These are phyloP conservation scores for Psilanteris sp. DNA, from an alignment of 1,140 invertebrate genomes.

Conservation along the genomic window DNA sequence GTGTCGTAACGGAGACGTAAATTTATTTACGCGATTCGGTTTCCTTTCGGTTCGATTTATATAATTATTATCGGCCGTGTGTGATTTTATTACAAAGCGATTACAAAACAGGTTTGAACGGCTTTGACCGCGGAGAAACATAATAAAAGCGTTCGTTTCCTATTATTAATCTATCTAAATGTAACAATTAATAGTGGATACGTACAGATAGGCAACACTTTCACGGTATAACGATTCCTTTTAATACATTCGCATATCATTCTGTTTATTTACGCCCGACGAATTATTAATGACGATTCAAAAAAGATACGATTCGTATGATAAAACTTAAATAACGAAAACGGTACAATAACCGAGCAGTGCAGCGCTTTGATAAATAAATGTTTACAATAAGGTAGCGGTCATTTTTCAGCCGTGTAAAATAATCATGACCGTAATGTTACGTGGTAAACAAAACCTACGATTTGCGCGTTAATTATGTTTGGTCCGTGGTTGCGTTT, in stretches of 20 bases:
- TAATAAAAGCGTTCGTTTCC: slow-evolving; percentile 3
- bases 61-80: slow-evolving; percentile 5
- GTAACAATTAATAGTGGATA: slow-evolving; percentile 31
- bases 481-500: too few species aligned
- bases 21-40: too few species aligned
- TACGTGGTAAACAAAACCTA: too few species aligned
- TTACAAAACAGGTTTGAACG: slow-evolving; percentile 23
- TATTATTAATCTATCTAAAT: slow-evolving; percentile 23
- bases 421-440: too few species aligned
- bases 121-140: slow-evolving; percentile 2
- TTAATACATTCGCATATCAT: slow-evolving; percentile 1
- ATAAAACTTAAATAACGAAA: too few species aligned
- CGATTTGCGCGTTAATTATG: too few species aligned
- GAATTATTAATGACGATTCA: slow-evolving; percentile 10
- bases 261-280: background rate
- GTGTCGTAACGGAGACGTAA: too few species aligned
- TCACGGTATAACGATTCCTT: background rate
- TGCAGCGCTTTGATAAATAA: too few species aligned
- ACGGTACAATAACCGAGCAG: too few species aligned
- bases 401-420: too few species aligned
- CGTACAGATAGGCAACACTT: slow-evolving; percentile 2
- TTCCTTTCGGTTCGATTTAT: background rate
- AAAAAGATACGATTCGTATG: background rate
- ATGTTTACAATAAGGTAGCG: too few species aligned
- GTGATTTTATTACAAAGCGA: slow-evolving; percentile 18